Percentiles rank a stretch among this genome's conserved stretches.
Evolutionary conservation across 2,113 vertebrate species (phyloP).

Genomic region (Mola mola): DNA sequence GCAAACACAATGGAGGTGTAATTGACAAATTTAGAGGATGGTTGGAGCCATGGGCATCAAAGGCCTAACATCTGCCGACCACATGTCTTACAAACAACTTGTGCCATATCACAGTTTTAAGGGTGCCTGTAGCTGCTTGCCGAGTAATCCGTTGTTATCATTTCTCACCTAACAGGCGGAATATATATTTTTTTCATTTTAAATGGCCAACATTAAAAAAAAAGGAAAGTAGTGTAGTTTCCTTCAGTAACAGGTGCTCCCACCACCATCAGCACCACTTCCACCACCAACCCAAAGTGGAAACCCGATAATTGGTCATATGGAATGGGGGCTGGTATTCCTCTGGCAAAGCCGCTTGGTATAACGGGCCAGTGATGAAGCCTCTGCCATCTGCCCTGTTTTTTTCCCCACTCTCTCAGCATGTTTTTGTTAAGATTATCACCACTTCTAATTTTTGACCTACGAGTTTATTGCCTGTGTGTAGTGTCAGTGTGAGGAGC

Average conservation of each 20-base stretch:
- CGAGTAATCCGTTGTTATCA: slow-evolving; percentile 11
- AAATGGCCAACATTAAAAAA: too few species aligned
- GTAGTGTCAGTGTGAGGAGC: slow-evolving; percentile 13
- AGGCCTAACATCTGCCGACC: slow-evolving; percentile 39
- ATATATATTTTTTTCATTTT: too few species aligned
- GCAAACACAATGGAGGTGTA: slow-evolving; percentile 63
- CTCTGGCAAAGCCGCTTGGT: slow-evolving; percentile 70
- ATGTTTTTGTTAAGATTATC: slow-evolving; percentile 49
- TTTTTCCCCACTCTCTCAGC: slow-evolving; percentile 55
- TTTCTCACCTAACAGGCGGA: not conserved
- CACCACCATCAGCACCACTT: slow-evolving; percentile 51
- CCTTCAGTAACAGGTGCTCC: slow-evolving; percentile 48
- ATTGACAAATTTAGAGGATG: slow-evolving; percentile 65
- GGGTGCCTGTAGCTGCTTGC: slow-evolving; percentile 14
- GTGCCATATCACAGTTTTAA: slow-evolving; percentile 11
- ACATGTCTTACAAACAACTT: slow-evolving; percentile 28
- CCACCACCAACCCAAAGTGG: slow-evolving; percentile 73
- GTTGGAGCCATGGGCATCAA: slow-evolving; percentile 50
- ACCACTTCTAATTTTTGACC: slow-evolving; percentile 62
- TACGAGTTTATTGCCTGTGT: slow-evolving; percentile 48
- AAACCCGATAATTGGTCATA: slow-evolving; percentile 85
- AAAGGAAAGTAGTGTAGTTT: slow-evolving; percentile 3
- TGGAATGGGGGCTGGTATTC: slow-evolving; percentile 75
- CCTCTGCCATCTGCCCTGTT: slow-evolving; percentile 78
- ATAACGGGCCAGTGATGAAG: slow-evolving; percentile 68